Base-by-base conservation (phyloP, 2,113 vertebrate species). In the Sigmodon hispidus region DNA sequence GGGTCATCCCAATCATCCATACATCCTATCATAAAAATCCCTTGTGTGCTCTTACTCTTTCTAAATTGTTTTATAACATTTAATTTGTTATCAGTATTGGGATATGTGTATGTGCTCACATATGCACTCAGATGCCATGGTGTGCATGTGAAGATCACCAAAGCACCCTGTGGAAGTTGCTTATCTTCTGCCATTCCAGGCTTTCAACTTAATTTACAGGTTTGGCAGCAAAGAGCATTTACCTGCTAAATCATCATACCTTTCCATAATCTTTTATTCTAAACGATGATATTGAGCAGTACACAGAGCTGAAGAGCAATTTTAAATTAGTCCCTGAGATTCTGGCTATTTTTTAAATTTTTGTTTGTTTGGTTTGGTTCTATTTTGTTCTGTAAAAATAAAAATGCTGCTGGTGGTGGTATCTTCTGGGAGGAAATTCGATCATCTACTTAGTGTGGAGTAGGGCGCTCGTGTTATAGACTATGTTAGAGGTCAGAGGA, bases 201-300 rank as follows among this genome's bases (percentile, higher is more conserved):
- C 15, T 63, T 12, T 84, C 15, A 45, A 63, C 29, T 31, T 31
- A 31, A 3, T 29, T 5, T 16, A 45, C 16, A 84, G 40, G 59
- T 34, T 45, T 84, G 59, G 59, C 15, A 31, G 8, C 8, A 45
- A 45, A 84, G 40, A 3, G 17, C 26, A n/a, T 83, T 83, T 61
- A 43, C 13, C 16, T 83, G n/a, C 55, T 63, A 11, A 84, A 19
- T 15, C 8, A 84, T 34, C 81, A 29, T 21, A 15, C 2, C 22
- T 2, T 4, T 36, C n/a, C 93, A 26, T 93, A 63, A 93, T 75
- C 45, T 57, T 93, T 88, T 31, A 40, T 93, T 84, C 57, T 80
- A 48, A 72, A 77, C 26, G 61, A 86, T 94, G 52, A 34, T 12
- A 4, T 36, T 24, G 40, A 76, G 31, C 52, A 91, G 29, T 70